These are phyloP conservation scores for Lepidurus arcticus DNA, from an alignment of 1,140 invertebrate species.

Conservation along the genomic window DNA sequence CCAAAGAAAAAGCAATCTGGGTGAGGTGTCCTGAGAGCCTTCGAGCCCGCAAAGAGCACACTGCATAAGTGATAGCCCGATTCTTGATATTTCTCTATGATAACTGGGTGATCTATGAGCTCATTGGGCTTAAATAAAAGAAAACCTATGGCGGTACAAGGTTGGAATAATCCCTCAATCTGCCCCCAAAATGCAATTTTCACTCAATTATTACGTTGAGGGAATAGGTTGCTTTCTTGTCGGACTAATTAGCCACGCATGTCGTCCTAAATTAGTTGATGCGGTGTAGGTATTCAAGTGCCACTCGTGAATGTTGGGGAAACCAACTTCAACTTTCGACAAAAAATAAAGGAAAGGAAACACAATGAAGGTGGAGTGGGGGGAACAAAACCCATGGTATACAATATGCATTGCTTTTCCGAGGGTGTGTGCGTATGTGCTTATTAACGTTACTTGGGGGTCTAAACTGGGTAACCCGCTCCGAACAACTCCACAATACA, in stretches of 20 bases:
- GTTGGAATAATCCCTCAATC: no score
- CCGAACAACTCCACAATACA: neutral
- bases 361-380: no score
- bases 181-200: no score
- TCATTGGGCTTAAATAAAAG: no score
- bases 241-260: constrained; percentile 8
- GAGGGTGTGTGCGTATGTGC: neutral
- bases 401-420: neutral
- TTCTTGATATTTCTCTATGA: neutral
- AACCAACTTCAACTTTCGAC: neutral
- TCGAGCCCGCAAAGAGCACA: neutral
- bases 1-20: neutral
- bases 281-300: constrained; percentile 4
- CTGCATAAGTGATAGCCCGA: constrained; percentile 13
- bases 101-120: neutral
- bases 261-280: neutral
- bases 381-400: neutral
- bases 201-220: neutral
- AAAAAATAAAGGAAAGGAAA: neutral
- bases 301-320: neutral
- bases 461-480: neutral
- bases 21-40: neutral
- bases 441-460: constrained; percentile 11
- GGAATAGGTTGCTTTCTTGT: neutral
- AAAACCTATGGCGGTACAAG: no score